phyloP scores from a whole-genome alignment of 2,113 vertebrate species.

The Myxocyprinus asiaticus region DNA sequence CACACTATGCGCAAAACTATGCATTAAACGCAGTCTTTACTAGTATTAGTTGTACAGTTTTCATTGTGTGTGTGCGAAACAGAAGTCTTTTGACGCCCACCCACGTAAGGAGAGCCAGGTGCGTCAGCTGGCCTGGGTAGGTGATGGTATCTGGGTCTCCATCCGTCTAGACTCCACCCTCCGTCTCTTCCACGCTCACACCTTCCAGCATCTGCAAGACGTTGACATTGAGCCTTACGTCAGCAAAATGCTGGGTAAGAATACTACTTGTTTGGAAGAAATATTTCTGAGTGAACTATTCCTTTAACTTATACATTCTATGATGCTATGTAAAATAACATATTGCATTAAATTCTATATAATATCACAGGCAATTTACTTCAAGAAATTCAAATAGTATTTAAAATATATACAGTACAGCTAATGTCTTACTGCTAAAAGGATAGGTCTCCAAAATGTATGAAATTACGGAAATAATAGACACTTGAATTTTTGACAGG shows the following conservation, averaged over 20 bases:
- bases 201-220: conserved; percentile 95
- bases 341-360: no score
- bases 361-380: no score
- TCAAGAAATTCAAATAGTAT: no score
- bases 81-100: conserved; percentile 97
- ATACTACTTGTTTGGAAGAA: not conserved
- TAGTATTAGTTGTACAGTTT: no score
- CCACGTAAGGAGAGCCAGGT: conserved; percentile 97
- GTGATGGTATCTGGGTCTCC: conserved; percentile 98
- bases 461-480: not conserved
- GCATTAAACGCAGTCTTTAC: no score
- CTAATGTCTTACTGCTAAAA: no score
- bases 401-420: no score
- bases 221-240: conserved; percentile 98
- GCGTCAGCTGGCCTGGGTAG: conserved; percentile 95
- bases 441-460: no score
- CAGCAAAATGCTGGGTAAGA: conserved; percentile 97
- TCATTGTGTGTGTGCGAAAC: conserved; percentile 17
- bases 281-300: no score
- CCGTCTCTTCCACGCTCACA: conserved; percentile 94
- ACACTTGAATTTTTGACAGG: conserved; percentile 68
- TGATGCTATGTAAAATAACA: no score
- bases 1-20: no score
- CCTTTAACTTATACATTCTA: no score
- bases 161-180: conserved; percentile 96